Evolutionary conservation across 2,113 vertebrate genomes (phyloP).

Genomic region (Sylvia atricapilla): DNA sequence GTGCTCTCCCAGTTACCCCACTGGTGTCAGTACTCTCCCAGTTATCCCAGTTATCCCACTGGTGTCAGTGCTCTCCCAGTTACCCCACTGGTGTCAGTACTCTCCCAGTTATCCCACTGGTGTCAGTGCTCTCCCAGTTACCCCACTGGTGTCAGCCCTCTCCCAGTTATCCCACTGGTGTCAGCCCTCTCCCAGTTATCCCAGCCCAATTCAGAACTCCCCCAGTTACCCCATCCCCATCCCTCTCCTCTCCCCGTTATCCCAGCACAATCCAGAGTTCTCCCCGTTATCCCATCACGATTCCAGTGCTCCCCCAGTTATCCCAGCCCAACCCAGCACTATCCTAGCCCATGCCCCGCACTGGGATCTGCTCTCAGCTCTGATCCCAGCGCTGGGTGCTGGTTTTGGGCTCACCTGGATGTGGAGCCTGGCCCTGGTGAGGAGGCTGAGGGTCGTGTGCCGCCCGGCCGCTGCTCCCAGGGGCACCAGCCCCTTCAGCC

Average conservation of each 20-base stretch:
- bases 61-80: no score
- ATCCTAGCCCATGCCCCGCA: not conserved
- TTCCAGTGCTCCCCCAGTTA: not conserved
- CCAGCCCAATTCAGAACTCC: no score
- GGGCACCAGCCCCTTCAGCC: conserved; percentile 90
- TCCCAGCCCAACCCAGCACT: no score
- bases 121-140: no score
- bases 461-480: conserved; percentile 84
- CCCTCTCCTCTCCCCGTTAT: fast-evolving
- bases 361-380: not conserved
- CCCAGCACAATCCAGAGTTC: not conserved
- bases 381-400: fast-evolving
- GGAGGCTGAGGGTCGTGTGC: conserved; percentile 92
- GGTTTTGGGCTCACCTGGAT: conserved; percentile 80
- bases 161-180: not conserved
- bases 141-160: not conserved
- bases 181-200: not conserved
- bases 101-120: not conserved
- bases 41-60: not conserved
- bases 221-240: not conserved
- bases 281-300: not conserved
- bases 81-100: no score
- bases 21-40: not conserved
- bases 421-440: conserved; percentile 90
- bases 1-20: not conserved